Percentiles rank a stretch among this genome's conserved stretches.
Evolutionary conservation across 1,140 invertebrate genomes (phyloP).

Genomic region (Dryas iulia): DNA sequence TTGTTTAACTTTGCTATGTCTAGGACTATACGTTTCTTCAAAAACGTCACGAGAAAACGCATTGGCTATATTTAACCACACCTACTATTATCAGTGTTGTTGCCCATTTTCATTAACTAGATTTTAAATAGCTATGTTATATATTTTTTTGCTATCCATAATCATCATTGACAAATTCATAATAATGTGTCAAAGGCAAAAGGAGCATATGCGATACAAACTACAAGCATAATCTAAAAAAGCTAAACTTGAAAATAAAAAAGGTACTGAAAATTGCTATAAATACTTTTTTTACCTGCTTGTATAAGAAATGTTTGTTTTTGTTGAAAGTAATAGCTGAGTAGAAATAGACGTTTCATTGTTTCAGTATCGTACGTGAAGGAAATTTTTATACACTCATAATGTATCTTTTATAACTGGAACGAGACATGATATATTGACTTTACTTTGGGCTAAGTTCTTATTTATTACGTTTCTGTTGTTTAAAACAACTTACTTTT

Average conservation of each 20-base stretch:
- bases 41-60: too few relatives aligned
- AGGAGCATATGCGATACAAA: too few relatives aligned
- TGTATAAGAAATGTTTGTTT: background rate
- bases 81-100: too few relatives aligned
- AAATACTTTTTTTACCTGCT: background rate
- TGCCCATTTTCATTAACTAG: too few relatives aligned
- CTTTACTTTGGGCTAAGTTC: background rate
- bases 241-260: background rate
- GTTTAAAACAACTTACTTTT: background rate
- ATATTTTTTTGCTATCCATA: too few relatives aligned
- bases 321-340: background rate
- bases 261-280: background rate
- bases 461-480: background rate
- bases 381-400: background rate
- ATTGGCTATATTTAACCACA: too few relatives aligned
- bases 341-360: constrained; percentile 1
- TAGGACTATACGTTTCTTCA: too few relatives aligned
- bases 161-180: too few relatives aligned
- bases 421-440: background rate
- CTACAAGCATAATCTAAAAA: background rate
- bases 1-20: too few relatives aligned
- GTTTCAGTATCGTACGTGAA: background rate
- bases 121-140: too few relatives aligned
- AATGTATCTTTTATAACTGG: background rate
- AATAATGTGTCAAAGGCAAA: too few relatives aligned